A percentile compares a stretch with the other conserved stretches of the same genome.
These are phyloP conservation scores for Brachypodius melanocephalos DNA, from an alignment of 2,113 vertebrate species.

Conservation along the genomic window DNA sequence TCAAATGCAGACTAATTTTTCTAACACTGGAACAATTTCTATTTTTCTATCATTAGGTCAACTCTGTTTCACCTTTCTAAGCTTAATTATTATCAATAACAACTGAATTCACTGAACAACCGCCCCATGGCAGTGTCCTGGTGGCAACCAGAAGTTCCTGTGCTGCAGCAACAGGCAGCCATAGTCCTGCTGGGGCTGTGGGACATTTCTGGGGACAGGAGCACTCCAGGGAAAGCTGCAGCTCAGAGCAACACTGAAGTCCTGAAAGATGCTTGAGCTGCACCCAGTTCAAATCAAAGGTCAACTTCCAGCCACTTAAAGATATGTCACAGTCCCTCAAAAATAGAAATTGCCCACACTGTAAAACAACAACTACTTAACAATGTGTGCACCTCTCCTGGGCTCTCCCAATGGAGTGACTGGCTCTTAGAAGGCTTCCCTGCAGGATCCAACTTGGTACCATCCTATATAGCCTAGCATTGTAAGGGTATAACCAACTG, in stretches of 20 bases:
- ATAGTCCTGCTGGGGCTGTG: not conserved
- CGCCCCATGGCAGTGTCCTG: not conserved
- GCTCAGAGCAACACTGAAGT: not conserved
- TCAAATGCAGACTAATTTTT: not conserved
- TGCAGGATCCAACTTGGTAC: not conserved
- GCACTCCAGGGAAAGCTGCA: not conserved
- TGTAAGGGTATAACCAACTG: not conserved
- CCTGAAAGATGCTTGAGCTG: not conserved
- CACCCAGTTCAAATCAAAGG: not conserved
- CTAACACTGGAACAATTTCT: not conserved
- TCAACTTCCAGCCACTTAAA: not conserved
- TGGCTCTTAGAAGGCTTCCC: not conserved
- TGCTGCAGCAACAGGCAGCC: not conserved
- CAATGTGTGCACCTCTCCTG: not conserved
- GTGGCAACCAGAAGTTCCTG: not conserved
- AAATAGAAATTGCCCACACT: not conserved
- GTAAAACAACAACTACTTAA: not conserved
- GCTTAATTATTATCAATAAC: not conserved
- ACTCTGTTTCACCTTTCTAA: not conserved
- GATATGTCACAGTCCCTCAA: not conserved
- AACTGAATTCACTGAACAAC: not conserved
- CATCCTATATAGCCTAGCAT: not conserved
- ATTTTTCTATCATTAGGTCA: not conserved
- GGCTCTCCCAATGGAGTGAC: not conserved
- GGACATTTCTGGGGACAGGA: not conserved